Percentiles rank a stretch among this genome's conserved stretches.
Conservation (phyloP, 1,140 invertebrate genomes). For the Panagrolaimus sp. region DNA sequence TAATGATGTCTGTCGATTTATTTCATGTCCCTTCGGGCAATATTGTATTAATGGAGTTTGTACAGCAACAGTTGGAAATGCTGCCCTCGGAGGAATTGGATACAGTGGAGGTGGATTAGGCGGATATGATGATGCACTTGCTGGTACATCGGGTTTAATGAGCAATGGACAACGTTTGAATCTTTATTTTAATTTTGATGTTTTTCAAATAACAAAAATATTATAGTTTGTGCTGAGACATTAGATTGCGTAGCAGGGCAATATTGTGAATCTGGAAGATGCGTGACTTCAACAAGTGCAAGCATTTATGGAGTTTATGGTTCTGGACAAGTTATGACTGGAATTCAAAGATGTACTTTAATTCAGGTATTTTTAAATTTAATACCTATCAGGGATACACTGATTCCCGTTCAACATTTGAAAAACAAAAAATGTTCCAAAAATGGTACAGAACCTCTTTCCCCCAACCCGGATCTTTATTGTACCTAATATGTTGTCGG, state of each 20-base stretch:
- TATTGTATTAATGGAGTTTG: conserved; percentile 56
- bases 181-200: background rate
- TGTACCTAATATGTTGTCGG: no score
- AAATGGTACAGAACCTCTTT: no score
- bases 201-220: background rate
- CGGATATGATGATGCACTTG: conserved; percentile 10
- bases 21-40: conserved; percentile 56
- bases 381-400: no score
- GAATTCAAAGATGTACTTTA: conserved; percentile 33
- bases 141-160: conserved; percentile 6
- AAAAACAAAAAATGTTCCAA: no score
- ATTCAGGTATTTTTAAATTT: conserved; percentile 42
- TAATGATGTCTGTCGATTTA: conserved; percentile 49
- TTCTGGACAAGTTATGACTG: conserved; percentile 23
- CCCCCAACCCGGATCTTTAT: no score
- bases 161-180: background rate
- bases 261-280: conserved; percentile 41
- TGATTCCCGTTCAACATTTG: no score
- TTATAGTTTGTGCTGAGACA: conserved; percentile 46
- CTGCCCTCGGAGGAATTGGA: conserved; percentile 13
- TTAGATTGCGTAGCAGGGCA: conserved; percentile 46
- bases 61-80: conserved; percentile 25
- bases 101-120: conserved; percentile 25
- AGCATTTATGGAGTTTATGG: conserved; percentile 23
- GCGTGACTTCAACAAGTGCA: conserved; percentile 31